A percentile compares a stretch with the other conserved stretches of the same genome.
These are phyloP conservation scores for Macrosiphum euphorbiae DNA, from an alignment of 2,888 invertebrate species.

Conservation along the genomic window DNA sequence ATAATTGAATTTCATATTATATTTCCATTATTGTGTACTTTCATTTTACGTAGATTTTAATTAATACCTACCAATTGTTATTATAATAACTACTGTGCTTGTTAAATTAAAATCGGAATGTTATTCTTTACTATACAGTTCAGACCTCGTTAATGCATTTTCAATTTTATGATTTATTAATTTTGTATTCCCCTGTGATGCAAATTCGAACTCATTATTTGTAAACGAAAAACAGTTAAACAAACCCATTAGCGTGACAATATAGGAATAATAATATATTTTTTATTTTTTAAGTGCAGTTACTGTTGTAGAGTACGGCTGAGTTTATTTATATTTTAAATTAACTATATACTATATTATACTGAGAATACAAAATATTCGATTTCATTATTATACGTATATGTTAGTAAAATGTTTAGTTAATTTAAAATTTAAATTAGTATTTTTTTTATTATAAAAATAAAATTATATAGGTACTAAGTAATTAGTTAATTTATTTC, in stretches of 20 bases:
- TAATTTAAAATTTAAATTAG: not conserved
- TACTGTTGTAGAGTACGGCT: not conserved
- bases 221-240: not conserved
- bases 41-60: not conserved
- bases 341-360: not conserved
- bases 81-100: not conserved
- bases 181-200: not conserved
- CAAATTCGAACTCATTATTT: not conserved
- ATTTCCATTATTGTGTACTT: not conserved
- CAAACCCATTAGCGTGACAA: not conserved
- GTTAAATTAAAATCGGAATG: not conserved
- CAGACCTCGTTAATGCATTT: not conserved
- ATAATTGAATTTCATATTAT: not conserved
- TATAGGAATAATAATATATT: not conserved
- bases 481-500: not conserved
- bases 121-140: not conserved
- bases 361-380: not conserved
- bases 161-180: constrained; percentile 13
- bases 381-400: not conserved
- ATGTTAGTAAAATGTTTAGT: not conserved
- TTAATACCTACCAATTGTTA: not conserved
- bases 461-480: not conserved
- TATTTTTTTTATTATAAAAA: not conserved
- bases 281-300: not conserved
- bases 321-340: not conserved